phyloP scores from a whole-genome alignment of 1,140 invertebrate genomes.

The Metaphire vulgaris region DNA sequence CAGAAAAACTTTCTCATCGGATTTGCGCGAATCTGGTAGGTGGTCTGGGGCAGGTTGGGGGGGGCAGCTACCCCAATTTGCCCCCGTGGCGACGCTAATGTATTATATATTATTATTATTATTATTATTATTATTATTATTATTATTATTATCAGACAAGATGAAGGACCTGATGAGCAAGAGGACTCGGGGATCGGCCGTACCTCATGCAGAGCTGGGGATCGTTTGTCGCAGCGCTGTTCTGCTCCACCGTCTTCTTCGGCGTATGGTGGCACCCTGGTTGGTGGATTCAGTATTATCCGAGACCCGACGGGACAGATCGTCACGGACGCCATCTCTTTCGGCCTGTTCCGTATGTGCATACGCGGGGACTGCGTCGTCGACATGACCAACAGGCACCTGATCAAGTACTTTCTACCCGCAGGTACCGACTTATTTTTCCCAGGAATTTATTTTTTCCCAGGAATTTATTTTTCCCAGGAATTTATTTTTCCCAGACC shows the following conservation, averaged over 20 bases:
- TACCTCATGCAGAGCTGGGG: slow-evolving; percentile 19
- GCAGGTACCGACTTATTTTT: no score
- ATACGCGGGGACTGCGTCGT: slow-evolving; percentile 16
- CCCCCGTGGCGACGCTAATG: no score
- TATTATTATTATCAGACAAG: not conserved
- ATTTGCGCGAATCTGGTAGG: no score
- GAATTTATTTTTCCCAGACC: no score
- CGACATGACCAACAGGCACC: slow-evolving; percentile 13
- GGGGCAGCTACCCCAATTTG: no score
- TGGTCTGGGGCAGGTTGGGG: no score
- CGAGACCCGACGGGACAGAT: slow-evolving; percentile 15
- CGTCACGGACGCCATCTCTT: slow-evolving; percentile 7
- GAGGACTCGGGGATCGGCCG: slow-evolving; percentile 18
- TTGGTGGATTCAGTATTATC: slow-evolving; percentile 22
- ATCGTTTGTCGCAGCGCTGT: not conserved
- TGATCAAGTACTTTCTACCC: slow-evolving; percentile 6
- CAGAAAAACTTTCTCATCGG: no score
- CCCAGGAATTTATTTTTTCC: no score
- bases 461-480: no score
- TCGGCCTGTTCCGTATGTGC: slow-evolving; percentile 22
- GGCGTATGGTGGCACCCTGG: not conserved
- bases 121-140: no score
- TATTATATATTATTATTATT: no score
- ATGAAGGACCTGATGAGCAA: slow-evolving; percentile 26
- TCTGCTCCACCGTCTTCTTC: slow-evolving; percentile 14